phyloP scores from a whole-genome alignment of 1,140 invertebrate genomes.

The Polyergus mexicanus region DNA sequence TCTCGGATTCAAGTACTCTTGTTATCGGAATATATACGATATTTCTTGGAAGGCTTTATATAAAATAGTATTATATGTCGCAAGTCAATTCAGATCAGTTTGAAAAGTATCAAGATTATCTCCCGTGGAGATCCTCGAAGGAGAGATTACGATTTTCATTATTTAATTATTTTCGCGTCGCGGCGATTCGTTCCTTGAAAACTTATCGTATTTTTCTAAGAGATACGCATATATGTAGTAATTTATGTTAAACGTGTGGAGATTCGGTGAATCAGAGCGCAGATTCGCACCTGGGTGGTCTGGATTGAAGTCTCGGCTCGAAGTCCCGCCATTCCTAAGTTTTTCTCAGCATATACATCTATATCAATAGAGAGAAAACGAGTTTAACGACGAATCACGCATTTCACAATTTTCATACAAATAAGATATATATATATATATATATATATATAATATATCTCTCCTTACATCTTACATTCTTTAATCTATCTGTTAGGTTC shows the following conservation, averaged over 20 bases:
- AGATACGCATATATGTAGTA: background rate
- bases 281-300: slow-evolving; percentile 28
- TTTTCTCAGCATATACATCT: slow-evolving; percentile 25
- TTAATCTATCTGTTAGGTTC: background rate
- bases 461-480: slow-evolving; percentile 3
- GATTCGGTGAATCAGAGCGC: slow-evolving; percentile 38
- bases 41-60: no score
- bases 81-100: no score
- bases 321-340: slow-evolving; percentile 46
- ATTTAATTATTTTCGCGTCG: background rate
- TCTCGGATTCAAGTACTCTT: no score
- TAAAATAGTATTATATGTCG: no score
- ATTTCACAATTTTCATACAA: slow-evolving; percentile 28
- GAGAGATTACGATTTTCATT: background rate
- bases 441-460: background rate
- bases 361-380: slow-evolving; percentile 4
- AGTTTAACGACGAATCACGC: slow-evolving; percentile 22
- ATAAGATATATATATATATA: slow-evolving; percentile 8
- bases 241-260: slow-evolving; percentile 22
- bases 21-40: no score
- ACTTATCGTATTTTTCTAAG: background rate
- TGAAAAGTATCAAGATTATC: no score
- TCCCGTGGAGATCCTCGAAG: no score
- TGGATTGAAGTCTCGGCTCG: slow-evolving; percentile 7
- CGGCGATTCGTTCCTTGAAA: background rate